Base-by-base conservation (phyloP, 1,140 invertebrate genomes). In the Orius insidiosus region DNA sequence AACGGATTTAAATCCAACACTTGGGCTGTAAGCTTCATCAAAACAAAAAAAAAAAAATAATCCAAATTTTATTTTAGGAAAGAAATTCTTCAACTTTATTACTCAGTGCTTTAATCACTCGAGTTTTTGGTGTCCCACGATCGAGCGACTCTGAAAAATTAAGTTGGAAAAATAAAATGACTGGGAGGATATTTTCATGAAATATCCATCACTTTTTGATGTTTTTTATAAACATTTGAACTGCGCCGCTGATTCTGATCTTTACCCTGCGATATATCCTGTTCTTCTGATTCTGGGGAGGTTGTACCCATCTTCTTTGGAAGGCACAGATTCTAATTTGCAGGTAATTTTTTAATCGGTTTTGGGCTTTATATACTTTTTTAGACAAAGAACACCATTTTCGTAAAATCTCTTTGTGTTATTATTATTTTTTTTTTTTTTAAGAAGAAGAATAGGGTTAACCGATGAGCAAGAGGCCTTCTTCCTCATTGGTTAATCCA, bases 91-190 rank as follows among this genome's bases (percentile, higher is more conserved):
- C 85, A 1, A 87, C 87, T 1, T 63, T 96, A 13, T 62, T 95
- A 30, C 82, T 89, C 52, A 78, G 80, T 52, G 70, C 86, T 2
- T 63, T 97, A n/a, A 75, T 93, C 49, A 80, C 76, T 14, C 67
- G 89, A 54, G 78, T 90, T 48, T 94, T 97, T 70, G 90, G 90
- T 10, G 89, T 93, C 0, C 79, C 80, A 54, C 67, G 83, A 46
- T 72, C 72, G 0, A 38, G 49, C 24, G 24, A 24, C 32, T 46
- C 47, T 33, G 75, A 83, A 60, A 68, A 78, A 49, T 60, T 80
- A 16, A 73, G 72, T 38, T 68, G 74, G 11, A 75, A 84, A 50
- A 92, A 93, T 63, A 74, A 72, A 53, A 76, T 83, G 71, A 76
- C 78, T 0, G 74, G 73, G 2, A 66, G 74, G 45, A 73, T 82